Percentiles rank a stretch among this genome's conserved stretches.
Evolutionary conservation across 2,113 vertebrate genomes (phyloP).

Genomic region (Melierax canorus): DNA sequence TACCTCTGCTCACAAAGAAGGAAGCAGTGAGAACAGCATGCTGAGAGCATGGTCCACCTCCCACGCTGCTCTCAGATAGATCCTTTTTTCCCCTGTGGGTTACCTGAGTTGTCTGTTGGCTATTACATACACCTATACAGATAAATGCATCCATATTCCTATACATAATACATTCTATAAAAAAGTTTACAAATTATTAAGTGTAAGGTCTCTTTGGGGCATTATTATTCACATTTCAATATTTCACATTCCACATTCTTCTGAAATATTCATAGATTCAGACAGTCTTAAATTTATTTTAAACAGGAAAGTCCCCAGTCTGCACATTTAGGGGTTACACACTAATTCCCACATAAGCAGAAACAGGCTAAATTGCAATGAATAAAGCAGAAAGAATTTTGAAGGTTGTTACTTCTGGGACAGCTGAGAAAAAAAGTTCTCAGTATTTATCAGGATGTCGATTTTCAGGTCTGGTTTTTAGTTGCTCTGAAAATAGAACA

Average conservation of each 20-base stretch:
- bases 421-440: not conserved
- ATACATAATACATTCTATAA: not conserved
- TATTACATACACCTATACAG: not conserved
- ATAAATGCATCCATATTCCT: not conserved
- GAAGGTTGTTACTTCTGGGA: not conserved
- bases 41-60: not conserved
- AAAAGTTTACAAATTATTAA: not conserved
- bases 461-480: not conserved
- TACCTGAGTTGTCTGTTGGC: not conserved
- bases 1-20: not conserved
- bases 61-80: not conserved
- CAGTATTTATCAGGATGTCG: not conserved
- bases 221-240: not conserved
- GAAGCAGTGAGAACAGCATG: not conserved
- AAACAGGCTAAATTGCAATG: not conserved
- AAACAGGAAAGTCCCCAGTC: not conserved
- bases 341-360: not conserved
- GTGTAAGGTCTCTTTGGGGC: not conserved
- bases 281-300: not conserved
- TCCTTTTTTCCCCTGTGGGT: rapidly evolving
- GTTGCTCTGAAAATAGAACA: not conserved
- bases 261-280: not conserved
- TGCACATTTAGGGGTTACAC: not conserved
- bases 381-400: not conserved
- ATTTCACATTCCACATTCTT: not conserved